Evolutionary conservation across 2,113 vertebrate species (phyloP).

Genomic region (Xiphophorus hellerii): DNA sequence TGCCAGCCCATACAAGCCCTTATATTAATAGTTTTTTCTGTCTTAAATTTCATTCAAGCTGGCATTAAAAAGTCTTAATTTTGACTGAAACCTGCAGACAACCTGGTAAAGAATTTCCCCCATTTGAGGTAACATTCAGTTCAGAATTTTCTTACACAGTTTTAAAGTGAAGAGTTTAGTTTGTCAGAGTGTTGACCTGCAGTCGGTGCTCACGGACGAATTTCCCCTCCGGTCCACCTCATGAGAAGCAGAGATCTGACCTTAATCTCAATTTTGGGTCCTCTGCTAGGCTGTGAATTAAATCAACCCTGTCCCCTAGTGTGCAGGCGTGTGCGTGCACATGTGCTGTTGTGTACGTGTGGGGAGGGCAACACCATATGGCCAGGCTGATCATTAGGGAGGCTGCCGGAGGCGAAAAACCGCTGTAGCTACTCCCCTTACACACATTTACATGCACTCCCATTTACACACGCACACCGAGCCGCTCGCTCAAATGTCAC

Average conservation of each 20-base stretch:
- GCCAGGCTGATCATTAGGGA: constrained; percentile 78
- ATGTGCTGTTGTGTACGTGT: constrained; percentile 31
- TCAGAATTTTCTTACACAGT: constrained; percentile 12
- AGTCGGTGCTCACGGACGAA: constrained; percentile 59
- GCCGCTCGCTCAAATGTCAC: constrained; percentile 57
- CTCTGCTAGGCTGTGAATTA: constrained; percentile 65
- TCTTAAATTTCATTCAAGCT: no score
- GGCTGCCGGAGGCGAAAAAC: constrained; percentile 70
- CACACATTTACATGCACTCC: constrained; percentile 56
- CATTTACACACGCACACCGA: constrained; percentile 41
- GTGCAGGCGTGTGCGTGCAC: constrained; percentile 28
- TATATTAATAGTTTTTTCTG: no score
- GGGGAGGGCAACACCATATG: constrained; percentile 69
- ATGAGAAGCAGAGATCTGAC: constrained; percentile 59
- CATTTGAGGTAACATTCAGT: constrained; percentile 33
- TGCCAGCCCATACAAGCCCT: no score
- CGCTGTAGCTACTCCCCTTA: constrained; percentile 55
- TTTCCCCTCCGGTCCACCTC: constrained; percentile 44
- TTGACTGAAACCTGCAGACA: no score
- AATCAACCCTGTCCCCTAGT: constrained; percentile 57
- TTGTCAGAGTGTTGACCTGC: constrained; percentile 55
- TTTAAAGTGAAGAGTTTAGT: constrained; percentile 39
- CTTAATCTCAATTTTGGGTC: constrained; percentile 64
- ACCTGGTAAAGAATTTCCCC: neutral
- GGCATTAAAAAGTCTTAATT: no score